Conservation (phyloP, 2,113 vertebrate genomes). For the Charadrius vociferus region DNA sequence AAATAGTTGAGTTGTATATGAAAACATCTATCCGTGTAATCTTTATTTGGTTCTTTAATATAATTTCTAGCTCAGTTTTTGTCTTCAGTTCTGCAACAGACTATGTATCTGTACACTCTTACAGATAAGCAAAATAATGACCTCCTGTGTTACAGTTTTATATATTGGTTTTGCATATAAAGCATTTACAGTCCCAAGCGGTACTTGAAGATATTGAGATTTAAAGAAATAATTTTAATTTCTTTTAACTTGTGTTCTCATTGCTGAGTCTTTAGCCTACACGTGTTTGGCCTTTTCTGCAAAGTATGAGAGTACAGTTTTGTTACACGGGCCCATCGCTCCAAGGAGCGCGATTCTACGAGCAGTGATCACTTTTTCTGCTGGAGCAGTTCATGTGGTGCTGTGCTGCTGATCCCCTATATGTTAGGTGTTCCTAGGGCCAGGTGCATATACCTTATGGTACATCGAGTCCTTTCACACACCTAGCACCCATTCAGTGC, state of each 20-base stretch:
- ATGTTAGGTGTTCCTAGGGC: not conserved
- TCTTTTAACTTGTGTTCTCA: not conserved
- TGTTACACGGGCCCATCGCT: not conserved
- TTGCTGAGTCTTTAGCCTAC: not conserved
- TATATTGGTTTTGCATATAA: not conserved
- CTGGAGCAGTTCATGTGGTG: not conserved
- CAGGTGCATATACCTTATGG: not conserved
- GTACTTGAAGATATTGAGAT: not conserved
- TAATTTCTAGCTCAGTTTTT: not conserved
- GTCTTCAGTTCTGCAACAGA: not conserved
- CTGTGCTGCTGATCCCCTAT: rapidly evolving
- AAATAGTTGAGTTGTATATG: not conserved
- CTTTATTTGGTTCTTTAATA: not conserved
- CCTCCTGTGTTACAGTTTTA: not conserved
- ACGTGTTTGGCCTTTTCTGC: not conserved
- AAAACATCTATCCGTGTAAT: not conserved
- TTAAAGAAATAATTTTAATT: not conserved
- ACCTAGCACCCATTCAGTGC: rapidly evolving
- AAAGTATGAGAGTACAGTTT: not conserved
- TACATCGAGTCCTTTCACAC: rapidly evolving
- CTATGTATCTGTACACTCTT: not conserved
- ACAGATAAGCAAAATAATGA: not conserved
- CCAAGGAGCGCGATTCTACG: not conserved
- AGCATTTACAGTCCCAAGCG: not conserved
- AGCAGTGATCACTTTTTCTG: not conserved